phyloP scores from a whole-genome alignment of 2,888 invertebrate species.

The Sialis lutaria region DNA sequence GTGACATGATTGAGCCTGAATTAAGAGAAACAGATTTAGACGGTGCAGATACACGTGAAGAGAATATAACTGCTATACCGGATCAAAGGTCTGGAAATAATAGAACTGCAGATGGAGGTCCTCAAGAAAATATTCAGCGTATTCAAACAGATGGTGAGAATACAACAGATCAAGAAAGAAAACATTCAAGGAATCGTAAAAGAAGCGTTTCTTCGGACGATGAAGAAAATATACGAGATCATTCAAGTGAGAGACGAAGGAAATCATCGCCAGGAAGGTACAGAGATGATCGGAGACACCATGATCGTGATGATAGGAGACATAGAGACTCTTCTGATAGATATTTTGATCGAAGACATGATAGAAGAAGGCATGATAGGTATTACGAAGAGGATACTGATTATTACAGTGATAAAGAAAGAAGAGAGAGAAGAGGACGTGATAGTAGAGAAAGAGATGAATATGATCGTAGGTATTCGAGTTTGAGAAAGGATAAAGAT shows the following conservation, averaged over 20 bases:
- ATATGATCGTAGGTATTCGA: conserved; percentile 22
- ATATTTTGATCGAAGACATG: conserved; percentile 18
- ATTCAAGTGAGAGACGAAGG: conserved; percentile 4
- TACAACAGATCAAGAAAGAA: conserved; percentile 13
- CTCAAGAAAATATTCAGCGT: conserved; percentile 14
- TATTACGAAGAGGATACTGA: conserved; percentile 50
- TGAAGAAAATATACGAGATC: conserved; percentile 6
- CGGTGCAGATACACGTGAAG: conserved; percentile 26
- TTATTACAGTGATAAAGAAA: conserved; percentile 48
- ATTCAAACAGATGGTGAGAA: conserved; percentile 23
- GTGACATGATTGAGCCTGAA: conserved; percentile 8
- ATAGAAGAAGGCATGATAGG: conserved; percentile 23
- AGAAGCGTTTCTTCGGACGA: conserved; percentile 6
- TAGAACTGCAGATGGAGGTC: conserved; percentile 10
- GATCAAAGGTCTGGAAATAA: conserved; percentile 9
- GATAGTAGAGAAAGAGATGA: conserved; percentile 20
- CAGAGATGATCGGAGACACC: conserved; percentile 13
- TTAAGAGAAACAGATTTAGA: conserved; percentile 33
- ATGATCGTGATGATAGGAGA: conserved; percentile 12
- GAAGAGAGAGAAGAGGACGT: conserved; percentile 27
- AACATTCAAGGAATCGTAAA: conserved; percentile 8
- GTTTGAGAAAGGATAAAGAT: conserved; percentile 20
- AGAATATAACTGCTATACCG: conserved; percentile 18
- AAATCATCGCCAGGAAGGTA: conserved; percentile 9
- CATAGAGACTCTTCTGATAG: conserved; percentile 19